Evolutionary conservation across 2,797 vertebrate genomes (phyloP), one percentile per base, ranked within the genome.

Genomic region (Mus minutoides): DNA sequence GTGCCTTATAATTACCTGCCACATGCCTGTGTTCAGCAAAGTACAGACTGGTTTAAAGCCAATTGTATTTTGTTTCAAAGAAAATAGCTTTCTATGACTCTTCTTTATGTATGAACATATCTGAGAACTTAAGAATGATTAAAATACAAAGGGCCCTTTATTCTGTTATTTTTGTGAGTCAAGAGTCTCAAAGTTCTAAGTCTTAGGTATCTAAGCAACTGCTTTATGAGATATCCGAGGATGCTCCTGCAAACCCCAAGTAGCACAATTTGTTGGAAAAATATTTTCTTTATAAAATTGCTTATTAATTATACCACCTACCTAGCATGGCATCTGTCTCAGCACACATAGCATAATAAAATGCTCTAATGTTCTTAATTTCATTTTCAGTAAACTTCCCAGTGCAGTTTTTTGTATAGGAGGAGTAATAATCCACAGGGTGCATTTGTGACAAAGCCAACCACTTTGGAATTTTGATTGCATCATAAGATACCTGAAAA

Each of bases 261-360:
- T 2, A 91, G 7, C 22, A 58, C 4, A 58, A 80, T 79, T 89
- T 96, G 78, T 82, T 90, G 78, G n/a, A 73, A 96, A 97, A 95
- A 91, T 40, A 95, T 90, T 95, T 94, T 95, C 10, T 94, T 34
- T 56, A 92, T 75, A 58, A 34, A 86, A 91, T 94, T 96, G 87
- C 56, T 80, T 92, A 95, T 91, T 96, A 94, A 90, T 91, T 92
- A 96, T 67, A 88, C 77, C 75, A 98, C 98, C 96, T 97, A 99
- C 99, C 99, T 85, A 99, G 98, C 99, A 99, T 99, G 94, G 99
- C 99, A 97, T 99, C 99, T 78, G 99, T 98, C 97, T 99, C 99
- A 0, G 99, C 99, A 98, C 99, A 99, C 99, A 99, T 99, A 82
- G 99, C 99, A 91, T 99, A 99, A 98, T 99, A 99, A 98, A 99